phyloP scores from a whole-genome alignment of 2,113 vertebrate genomes.

The Catharus minimus region DNA sequence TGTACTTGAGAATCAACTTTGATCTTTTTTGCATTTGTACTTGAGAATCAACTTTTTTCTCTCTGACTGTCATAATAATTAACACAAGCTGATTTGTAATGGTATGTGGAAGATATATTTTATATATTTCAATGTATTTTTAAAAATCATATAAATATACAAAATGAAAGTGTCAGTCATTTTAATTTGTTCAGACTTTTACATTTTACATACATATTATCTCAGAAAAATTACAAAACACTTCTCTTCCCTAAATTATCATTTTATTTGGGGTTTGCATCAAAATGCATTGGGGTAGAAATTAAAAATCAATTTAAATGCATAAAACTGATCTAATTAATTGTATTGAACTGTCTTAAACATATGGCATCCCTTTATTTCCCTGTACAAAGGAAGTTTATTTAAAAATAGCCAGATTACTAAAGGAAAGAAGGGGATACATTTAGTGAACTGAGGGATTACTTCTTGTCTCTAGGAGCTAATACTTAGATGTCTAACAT shows the following conservation, averaged over 20 bases:
- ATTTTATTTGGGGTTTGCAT: background rate
- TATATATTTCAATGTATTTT: background rate
- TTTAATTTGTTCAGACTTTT: background rate
- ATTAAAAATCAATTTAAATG: background rate
- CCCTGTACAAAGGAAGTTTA: background rate
- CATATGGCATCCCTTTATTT: rapidly evolving
- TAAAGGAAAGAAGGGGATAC: background rate
- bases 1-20: background rate
- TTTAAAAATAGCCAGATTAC: background rate
- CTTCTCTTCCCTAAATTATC: background rate
- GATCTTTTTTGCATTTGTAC: too few relatives aligned
- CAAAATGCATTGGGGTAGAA: background rate
- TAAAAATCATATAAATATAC: background rate
- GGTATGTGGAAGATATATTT: background rate
- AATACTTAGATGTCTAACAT: background rate
- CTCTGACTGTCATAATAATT: background rate
- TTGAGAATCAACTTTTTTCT: background rate
- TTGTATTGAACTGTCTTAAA: background rate
- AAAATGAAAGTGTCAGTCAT: background rate
- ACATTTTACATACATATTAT: background rate
- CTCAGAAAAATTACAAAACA: background rate
- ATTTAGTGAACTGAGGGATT: background rate
- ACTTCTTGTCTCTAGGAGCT: background rate
- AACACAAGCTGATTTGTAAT: background rate
- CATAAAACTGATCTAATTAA: background rate